Percentiles rank a stretch among this genome's conserved stretches.
phyloP scores from a whole-genome alignment of 2,888 invertebrate species.

The Nineta flava region DNA sequence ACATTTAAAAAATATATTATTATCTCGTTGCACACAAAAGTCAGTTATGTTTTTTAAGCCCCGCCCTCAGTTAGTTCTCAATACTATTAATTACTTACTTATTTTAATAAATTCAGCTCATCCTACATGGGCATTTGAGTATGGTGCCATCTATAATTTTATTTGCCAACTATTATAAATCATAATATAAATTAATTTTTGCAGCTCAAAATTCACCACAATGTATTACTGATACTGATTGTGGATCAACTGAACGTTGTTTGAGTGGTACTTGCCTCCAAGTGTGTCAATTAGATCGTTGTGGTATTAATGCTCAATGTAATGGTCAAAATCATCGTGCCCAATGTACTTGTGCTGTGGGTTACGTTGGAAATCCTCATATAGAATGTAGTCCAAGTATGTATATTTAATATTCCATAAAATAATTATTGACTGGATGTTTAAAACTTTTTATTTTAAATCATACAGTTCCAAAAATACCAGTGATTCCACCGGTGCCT shows the following conservation, averaged over 20 bases:
- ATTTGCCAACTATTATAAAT: background rate
- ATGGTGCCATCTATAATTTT: too few species aligned
- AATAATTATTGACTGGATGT: background rate
- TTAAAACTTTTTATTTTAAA: slow-evolving; percentile 10
- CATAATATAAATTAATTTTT: background rate
- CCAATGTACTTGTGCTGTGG: slow-evolving; percentile 61
- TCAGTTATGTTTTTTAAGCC: too few species aligned
- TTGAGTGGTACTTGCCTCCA: slow-evolving; percentile 59
- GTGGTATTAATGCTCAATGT: slow-evolving; percentile 73
- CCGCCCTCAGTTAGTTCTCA: too few species aligned
- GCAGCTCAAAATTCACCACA: slow-evolving; percentile 34
- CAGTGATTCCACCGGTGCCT: slow-evolving; percentile 27
- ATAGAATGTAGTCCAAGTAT: slow-evolving; percentile 46
- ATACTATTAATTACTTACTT: too few species aligned
- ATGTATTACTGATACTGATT: slow-evolving; percentile 60
- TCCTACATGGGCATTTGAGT: too few species aligned
- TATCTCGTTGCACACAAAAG: too few species aligned
- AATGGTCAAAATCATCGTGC: slow-evolving; percentile 59
- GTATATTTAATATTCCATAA: background rate
- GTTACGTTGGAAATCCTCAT: slow-evolving; percentile 63
- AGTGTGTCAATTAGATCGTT: slow-evolving; percentile 60
- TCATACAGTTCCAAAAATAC: slow-evolving; percentile 29
- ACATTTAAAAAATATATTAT: too few species aligned
- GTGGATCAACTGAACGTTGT: slow-evolving; percentile 57
- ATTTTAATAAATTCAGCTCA: too few species aligned